A percentile compares a stretch with the other conserved stretches of the same genome.
These are phyloP conservation scores for Apis florea DNA, from an alignment of 1,140 invertebrate genomes.

Conservation along the genomic window DNA sequence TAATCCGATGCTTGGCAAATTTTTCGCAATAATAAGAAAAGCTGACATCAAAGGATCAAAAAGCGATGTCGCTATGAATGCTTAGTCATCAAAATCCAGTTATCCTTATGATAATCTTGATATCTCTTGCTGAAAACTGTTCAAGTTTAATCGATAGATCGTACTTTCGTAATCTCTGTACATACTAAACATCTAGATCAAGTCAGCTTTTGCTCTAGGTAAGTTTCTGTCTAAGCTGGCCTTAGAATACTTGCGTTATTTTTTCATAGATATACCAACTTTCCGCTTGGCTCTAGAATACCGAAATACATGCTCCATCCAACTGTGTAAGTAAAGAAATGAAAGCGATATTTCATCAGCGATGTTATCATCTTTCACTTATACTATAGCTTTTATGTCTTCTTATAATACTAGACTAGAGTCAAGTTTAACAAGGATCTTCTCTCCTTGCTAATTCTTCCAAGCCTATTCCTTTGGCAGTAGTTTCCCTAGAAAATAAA, in stretches of 20 bases:
- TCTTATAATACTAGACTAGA: no score
- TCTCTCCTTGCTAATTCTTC: no score
- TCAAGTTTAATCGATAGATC: slow-evolving; percentile 85
- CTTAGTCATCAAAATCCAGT: slow-evolving; percentile 56
- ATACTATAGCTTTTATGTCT: no score
- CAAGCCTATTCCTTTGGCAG: no score
- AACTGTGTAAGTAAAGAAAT: no score
- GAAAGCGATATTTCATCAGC: no score
- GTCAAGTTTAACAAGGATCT: no score
- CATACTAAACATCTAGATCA: slow-evolving; percentile 88
- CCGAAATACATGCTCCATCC: no score
- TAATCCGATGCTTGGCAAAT: slow-evolving; percentile 50
- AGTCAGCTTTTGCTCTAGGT: slow-evolving; percentile 87
- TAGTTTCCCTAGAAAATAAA: no score
- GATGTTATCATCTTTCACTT: no score
- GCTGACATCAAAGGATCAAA: slow-evolving; percentile 69
- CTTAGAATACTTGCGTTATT: slow-evolving; percentile 87
- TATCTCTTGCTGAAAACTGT: slow-evolving; percentile 84
- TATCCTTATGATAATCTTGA: slow-evolving; percentile 85
- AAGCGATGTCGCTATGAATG: slow-evolving; percentile 81
- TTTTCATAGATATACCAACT: slow-evolving; percentile 79
- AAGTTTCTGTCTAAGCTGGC: slow-evolving; percentile 87
- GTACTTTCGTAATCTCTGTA: slow-evolving; percentile 65
- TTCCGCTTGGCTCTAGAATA: slow-evolving; percentile 75
- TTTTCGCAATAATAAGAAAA: slow-evolving; percentile 84